Conservation (phyloP, 92 coral and sea anemone species). For the Micromussa lordhowensis region DNA sequence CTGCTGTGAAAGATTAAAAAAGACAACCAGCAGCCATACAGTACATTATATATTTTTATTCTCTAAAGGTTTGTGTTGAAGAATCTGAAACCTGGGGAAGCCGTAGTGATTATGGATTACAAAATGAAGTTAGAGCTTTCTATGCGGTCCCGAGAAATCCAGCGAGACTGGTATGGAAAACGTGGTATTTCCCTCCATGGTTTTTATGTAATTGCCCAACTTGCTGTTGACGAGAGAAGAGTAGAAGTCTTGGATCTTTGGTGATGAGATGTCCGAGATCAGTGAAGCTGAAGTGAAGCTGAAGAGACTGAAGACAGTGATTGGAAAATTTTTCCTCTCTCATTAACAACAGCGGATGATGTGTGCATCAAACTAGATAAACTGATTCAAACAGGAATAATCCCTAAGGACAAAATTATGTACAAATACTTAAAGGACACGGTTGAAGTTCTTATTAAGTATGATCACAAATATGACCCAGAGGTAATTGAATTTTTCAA, state of each 20-base stretch:
- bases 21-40: no score
- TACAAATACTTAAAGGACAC: no score
- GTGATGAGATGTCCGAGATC: no score
- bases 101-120: slow-evolving; percentile 39
- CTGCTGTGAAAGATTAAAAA: no score
- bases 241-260: slow-evolving; percentile 35
- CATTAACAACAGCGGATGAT: slow-evolving; percentile 42
- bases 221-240: background rate
- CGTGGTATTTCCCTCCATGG: slow-evolving; percentile 65
- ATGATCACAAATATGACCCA: no score
- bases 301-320: slow-evolving; percentile 39
- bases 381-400: slow-evolving; percentile 42
- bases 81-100: slow-evolving; percentile 46
- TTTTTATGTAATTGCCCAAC: slow-evolving; percentile 39
- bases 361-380: slow-evolving; percentile 44
- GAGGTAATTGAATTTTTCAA: no score
- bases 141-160: slow-evolving; percentile 50
- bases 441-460: no score
- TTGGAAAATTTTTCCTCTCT: slow-evolving; percentile 35
- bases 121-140: slow-evolving; percentile 67
- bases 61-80: background rate
- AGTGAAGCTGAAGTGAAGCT: no score
- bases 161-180: slow-evolving; percentile 69
- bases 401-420: background rate
- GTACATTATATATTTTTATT: no score